These are phyloP conservation scores for Gracilinanus agilis DNA, from an alignment of 2,113 vertebrate genomes.

Conservation along the genomic window DNA sequence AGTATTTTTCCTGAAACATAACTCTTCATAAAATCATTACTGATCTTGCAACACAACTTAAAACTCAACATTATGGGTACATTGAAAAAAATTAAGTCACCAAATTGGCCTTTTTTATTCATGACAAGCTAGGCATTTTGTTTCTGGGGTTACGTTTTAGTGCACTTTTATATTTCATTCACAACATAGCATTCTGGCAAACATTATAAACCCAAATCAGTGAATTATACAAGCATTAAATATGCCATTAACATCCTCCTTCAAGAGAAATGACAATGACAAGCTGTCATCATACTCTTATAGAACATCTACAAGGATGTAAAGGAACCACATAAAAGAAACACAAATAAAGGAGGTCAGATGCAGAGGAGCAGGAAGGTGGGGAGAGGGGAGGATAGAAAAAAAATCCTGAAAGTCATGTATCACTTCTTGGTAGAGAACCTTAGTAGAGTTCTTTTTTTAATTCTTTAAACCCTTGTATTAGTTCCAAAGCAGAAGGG, in stretches of 20 bases:
- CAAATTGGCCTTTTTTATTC: constrained; percentile 65
- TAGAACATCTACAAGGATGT: constrained; percentile 48
- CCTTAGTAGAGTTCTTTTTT: too few species aligned
- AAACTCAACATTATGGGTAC: constrained; percentile 46
- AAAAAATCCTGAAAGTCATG: background rate
- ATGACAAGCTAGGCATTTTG: constrained; percentile 66
- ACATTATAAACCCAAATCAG: constrained; percentile 60
- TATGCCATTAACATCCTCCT: constrained; percentile 60
- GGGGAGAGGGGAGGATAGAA: background rate
- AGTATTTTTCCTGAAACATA: constrained; percentile 46
- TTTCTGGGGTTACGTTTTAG: constrained; percentile 65
- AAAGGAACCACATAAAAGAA: constrained; percentile 57
- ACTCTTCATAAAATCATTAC: constrained; percentile 44
- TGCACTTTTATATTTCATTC: constrained; percentile 72
- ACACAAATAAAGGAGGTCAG: constrained; percentile 22
- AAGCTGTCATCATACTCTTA: constrained; percentile 53
- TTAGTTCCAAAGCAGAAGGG: too few species aligned
- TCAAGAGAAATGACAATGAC: constrained; percentile 53
- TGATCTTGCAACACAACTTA: constrained; percentile 30
- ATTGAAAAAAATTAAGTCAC: constrained; percentile 37
- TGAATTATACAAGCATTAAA: constrained; percentile 45
- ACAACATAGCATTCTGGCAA: constrained; percentile 65
- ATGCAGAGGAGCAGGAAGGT: background rate
- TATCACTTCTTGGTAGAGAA: background rate
- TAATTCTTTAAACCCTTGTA: too few species aligned